phyloP scores from a whole-genome alignment of 2,797 vertebrate species.

The Masticophis lateralis region DNA sequence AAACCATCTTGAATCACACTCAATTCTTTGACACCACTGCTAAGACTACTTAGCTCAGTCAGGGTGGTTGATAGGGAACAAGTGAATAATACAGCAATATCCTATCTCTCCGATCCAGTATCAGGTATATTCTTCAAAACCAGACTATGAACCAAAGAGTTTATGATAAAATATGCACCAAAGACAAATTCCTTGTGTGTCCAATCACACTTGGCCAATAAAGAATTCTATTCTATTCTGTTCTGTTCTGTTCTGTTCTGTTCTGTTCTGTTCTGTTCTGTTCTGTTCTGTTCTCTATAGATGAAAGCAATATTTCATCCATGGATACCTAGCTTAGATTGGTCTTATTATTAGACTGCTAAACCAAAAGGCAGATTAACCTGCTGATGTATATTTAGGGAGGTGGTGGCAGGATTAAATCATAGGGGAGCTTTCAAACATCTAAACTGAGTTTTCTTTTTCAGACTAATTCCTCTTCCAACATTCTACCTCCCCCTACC shows the following conservation, averaged over 20 bases:
- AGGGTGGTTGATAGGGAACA: neutral
- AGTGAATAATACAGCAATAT: neutral
- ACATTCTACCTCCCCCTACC: neutral
- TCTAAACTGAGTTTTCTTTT: neutral
- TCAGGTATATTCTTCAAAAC: neutral
- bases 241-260: no score
- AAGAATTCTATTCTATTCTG: no score
- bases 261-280: no score
- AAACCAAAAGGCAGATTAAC: neutral
- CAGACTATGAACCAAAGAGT: neutral
- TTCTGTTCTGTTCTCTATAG: no score
- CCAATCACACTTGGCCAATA: no score
- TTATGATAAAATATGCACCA: neutral
- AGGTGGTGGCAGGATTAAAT: neutral
- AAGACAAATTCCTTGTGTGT: no score
- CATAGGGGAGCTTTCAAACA: neutral
- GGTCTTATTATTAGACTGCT: neutral
- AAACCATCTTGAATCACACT: neutral
- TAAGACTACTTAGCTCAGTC: neutral
- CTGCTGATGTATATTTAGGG: neutral
- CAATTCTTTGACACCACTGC: neutral
- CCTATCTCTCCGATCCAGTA: neutral
- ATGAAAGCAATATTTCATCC: neutral
- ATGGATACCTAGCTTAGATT: neutral
- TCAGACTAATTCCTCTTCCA: neutral